Base-by-base conservation (phyloP, 2,888 invertebrate species). In the Andrena minutula region DNA sequence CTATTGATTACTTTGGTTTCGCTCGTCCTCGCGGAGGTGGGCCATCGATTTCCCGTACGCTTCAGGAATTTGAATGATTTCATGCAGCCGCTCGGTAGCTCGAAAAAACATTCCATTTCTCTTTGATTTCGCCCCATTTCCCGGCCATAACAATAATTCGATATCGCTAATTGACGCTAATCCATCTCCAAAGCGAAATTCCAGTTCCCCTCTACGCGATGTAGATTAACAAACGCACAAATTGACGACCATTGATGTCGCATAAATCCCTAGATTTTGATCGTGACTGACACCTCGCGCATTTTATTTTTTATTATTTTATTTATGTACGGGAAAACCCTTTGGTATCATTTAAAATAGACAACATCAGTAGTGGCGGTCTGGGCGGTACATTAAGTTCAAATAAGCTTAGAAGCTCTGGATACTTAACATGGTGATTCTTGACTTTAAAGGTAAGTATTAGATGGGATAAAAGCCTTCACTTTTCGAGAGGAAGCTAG, bases 1-100 rank as follows among this genome's bases (percentile, higher is more conserved):
- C 70, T 77, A 79, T 79, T 53, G 78, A 71, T 79, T 79, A 78
- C 78, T 79, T 79, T 77, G 78, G 70, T 79, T 78, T 79, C 70
- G 32, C 60, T 60, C 60, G 20, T 41, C 56, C 56, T 12, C 51
- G 70, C 7, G 35, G 26, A 16, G 51, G 35, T 32, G 28, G n/a
- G 26, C 28, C 30, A 58, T 41, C 65, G 70, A 73, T 73, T 23
- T 10, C 16, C 3, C 51, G 47, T 7, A 53, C 53, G 63, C 53
- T 47, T 32, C 12, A 49, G 30, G 78, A 78, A 78, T 75, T 47
- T 35, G n/a, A 56, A 69, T 75, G 53, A 68, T 68, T 68, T 32
- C 32, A 23, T n/a, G 8, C 61, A 53, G 32, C 41, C 23, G 12
- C 23, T 12, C 16, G 49, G 61, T 10, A 74, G 60, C 23, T n/a